A percentile compares a stretch with the other conserved stretches of the same genome.
phyloP scores from a whole-genome alignment of 2,888 invertebrate species.

The Dryocosmus kuriphilus region DNA sequence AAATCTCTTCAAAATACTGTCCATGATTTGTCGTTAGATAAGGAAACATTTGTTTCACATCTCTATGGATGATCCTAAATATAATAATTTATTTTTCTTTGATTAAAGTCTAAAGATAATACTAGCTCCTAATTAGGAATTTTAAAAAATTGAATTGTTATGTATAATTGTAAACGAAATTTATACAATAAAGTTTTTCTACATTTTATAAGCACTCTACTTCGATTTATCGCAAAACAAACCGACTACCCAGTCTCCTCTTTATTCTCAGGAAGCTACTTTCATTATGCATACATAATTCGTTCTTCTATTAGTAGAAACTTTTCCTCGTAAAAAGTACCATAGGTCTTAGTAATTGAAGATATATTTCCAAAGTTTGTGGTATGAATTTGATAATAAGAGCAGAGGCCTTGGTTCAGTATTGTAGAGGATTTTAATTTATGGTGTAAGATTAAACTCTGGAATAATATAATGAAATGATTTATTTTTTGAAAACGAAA shows the following conservation, averaged over 20 bases:
- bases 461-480: background rate
- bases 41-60: too few relatives aligned
- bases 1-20: too few relatives aligned
- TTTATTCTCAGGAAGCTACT: background rate
- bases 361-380: background rate
- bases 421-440: background rate
- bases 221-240: background rate
- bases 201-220: background rate
- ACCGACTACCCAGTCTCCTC: background rate
- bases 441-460: background rate
- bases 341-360: slow-evolving; percentile 2
- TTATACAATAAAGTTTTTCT: background rate
- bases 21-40: too few relatives aligned
- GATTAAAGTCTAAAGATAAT: too few relatives aligned
- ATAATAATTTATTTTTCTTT: too few relatives aligned
- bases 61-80: too few relatives aligned
- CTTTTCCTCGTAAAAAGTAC: background rate
- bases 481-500: too few relatives aligned
- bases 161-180: too few relatives aligned
- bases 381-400: background rate
- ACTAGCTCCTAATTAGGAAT: too few relatives aligned
- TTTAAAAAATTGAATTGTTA: too few relatives aligned
- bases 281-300: slow-evolving; percentile 1
- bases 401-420: background rate
- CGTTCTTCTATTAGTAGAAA: background rate